These are phyloP conservation scores for Eupristina koningsbergeri DNA, from an alignment of 1,140 invertebrate species.

Conservation along the genomic window DNA sequence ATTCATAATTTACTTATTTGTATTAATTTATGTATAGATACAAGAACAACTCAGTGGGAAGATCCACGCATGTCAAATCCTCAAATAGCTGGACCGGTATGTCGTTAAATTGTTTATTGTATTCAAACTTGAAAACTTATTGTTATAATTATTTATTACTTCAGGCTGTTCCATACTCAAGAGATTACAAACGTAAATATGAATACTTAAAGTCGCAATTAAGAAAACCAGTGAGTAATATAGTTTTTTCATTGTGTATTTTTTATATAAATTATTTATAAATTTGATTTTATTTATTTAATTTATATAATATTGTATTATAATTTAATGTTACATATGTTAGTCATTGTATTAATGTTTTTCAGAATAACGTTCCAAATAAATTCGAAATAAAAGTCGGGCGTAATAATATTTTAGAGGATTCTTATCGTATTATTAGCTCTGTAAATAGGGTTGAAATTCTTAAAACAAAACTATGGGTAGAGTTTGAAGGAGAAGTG, in stretches of 20 bases:
- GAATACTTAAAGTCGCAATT: constrained; percentile 97
- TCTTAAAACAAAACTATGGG: constrained; percentile 97
- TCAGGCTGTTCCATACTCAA: constrained; percentile 94
- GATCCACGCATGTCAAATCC: constrained; percentile 97
- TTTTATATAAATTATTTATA: too few relatives aligned
- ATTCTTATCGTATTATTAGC: constrained; percentile 93
- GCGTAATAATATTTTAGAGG: constrained; percentile 93
- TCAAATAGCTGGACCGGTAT: constrained; percentile 93
- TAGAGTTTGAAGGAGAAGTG: constrained; percentile 98
- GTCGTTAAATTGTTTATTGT: constrained; percentile 51
- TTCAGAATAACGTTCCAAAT: constrained; percentile 94
- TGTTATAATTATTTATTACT: constrained; percentile 54
- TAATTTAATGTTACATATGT: too few relatives aligned
- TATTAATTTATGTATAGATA: constrained; percentile 78
- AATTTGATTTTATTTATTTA: too few relatives aligned
- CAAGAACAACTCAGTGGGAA: constrained; percentile 98
- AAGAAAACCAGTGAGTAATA: constrained; percentile 89
- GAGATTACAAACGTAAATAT: constrained; percentile 99
- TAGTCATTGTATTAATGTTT: not conserved
- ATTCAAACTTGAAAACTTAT: constrained; percentile 11
- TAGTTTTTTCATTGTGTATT: not conserved
- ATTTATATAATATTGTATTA: too few relatives aligned
- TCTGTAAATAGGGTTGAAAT: constrained; percentile 89
- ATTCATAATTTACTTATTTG: not conserved
- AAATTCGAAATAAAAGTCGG: constrained; percentile 98